Conservation (phyloP, 2,113 vertebrate genomes). For the Heterochromis multidens region DNA sequence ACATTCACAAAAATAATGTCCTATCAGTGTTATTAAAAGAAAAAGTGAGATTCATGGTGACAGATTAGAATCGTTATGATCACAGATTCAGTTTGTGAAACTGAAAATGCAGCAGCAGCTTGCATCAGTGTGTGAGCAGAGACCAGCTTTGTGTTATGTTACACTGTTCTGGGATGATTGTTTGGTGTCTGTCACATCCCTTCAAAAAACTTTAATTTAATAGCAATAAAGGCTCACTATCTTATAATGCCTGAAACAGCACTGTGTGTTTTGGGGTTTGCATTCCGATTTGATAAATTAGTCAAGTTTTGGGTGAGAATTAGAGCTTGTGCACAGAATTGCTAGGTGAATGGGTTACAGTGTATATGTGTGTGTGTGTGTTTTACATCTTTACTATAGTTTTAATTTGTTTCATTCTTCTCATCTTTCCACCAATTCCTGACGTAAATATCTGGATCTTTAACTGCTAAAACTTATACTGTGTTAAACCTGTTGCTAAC, state of each 20-base stretch:
- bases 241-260: not conserved
- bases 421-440: not conserved
- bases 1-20: not conserved
- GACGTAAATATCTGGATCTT: not conserved
- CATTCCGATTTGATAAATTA: not conserved
- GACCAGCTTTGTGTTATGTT: not conserved
- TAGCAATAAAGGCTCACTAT: not conserved
- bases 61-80: not conserved
- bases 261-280: accelerated
- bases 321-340: not conserved
- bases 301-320: not conserved
- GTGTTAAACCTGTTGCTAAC: not conserved
- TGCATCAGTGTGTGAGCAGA: too few species aligned
- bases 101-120: accelerated
- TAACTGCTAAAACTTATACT: not conserved
- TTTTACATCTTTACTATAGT: not conserved
- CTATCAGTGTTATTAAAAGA: not conserved
- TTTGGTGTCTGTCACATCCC: not conserved
- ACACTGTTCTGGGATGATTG: not conserved
- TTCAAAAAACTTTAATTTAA: not conserved
- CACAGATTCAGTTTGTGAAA: not conserved
- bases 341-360: not conserved
- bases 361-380: not conserved
- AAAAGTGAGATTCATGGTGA: not conserved
- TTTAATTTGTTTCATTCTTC: not conserved